Conservation (phyloP, 1,140 invertebrate genomes). For the Zaprionus ghesquierei region DNA sequence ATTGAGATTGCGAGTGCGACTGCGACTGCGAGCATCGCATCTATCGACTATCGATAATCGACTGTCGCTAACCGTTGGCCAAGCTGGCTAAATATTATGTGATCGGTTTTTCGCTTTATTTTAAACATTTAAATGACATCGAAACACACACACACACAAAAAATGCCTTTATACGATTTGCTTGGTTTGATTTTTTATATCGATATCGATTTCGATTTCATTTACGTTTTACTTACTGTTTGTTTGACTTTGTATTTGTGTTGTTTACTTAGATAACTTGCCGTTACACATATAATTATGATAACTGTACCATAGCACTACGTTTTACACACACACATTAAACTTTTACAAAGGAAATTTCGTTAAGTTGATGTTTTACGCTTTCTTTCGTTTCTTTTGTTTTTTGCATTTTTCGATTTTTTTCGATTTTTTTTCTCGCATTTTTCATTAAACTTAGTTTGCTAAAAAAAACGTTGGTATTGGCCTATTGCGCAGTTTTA, state of each 20-base stretch:
- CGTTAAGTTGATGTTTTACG: conserved; percentile 30
- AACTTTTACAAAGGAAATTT: conserved; percentile 46
- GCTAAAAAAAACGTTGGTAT: conserved; percentile 74
- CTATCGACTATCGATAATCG: conserved; percentile 11
- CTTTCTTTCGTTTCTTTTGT: conserved; percentile 5
- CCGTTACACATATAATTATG: conserved; percentile 38
- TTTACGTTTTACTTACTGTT: not conserved
- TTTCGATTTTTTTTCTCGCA: conserved; percentile 26
- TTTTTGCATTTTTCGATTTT: conserved; percentile 15
- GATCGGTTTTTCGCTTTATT: conserved; percentile 19
- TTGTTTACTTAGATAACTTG: conserved; percentile 46
- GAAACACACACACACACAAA: conserved; percentile 65
- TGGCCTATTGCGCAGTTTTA: conserved; percentile 73
- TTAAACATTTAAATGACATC: conserved; percentile 71
- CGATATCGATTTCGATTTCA: not conserved
- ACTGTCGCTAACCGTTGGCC: conserved; percentile 9
- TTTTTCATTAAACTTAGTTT: conserved; percentile 57
- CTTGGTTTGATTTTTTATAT: conserved; percentile 24
- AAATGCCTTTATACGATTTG: conserved; percentile 46
- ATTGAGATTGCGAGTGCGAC: conserved; percentile 1
- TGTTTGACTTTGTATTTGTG: conserved; percentile 20
- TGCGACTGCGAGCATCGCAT: not conserved
- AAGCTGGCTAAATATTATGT: conserved; percentile 24
- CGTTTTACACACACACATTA: conserved; percentile 24
- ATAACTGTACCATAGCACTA: conserved; percentile 39